Base-by-base conservation (phyloP, 2,113 vertebrate species). In the Excalfactoria chinensis region DNA sequence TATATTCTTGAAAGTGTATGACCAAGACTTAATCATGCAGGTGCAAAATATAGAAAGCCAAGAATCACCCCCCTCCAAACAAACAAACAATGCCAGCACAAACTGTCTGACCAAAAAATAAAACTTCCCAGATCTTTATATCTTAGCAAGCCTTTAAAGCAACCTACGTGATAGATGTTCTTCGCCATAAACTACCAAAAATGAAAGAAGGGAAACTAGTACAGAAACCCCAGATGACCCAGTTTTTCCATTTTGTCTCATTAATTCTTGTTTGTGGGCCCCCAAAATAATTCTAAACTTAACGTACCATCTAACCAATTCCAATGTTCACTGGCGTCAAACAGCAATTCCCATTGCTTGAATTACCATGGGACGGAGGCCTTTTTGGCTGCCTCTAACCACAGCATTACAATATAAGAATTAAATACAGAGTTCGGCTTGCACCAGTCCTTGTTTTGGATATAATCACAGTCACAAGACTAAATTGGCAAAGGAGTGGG, bases 381-480 rank as follows among this genome's bases (percentile, higher is more conserved):
- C 91, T 68, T 67, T 91, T 93, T 56, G 89, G 60, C 72, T 82
- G 91, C 69, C 62, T 91, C 91, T 89, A 86, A 96, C 93, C 96
- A 88, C 93, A 96, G 80, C 80, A 83, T 91, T 94, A 93, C 89
- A 93, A 95, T 91, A 46, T 89, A 93, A 95, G 94, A 96, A 96
- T 96, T 93, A 96, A 95, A 95, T 91, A 94, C 84, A 96, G 94
- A 95, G 85, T 87, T 93, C 58, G 0, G 58, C 88, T 95, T 56
- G 22, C 82, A 93, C 91, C 93, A 84, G 79, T 60, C 79, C 95
- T 95, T 80, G 82, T 95, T 96, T 93, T 93, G 91, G 82, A 93
- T 93, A 96, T 93, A 96, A 93, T 95, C 94, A 84, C 91, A 90
- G 96, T 93, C 95, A 95, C 83, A 94, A 93, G 94, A 95, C 82